Percentiles rank a stretch among this genome's conserved stretches.
Conservation (phyloP, 2,888 invertebrate genomes). For the Cerastis rubricosa region DNA sequence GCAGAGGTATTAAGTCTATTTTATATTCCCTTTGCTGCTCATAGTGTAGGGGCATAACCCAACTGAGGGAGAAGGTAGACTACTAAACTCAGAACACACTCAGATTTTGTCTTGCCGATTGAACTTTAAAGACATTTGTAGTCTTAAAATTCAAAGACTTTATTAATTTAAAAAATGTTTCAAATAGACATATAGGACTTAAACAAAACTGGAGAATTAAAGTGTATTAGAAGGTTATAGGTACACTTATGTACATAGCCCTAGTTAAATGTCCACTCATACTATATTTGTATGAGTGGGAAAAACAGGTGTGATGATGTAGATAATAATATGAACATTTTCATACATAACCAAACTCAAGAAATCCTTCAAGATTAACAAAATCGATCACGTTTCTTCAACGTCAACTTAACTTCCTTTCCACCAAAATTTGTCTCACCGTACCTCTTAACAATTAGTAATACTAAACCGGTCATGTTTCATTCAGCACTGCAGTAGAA, state of each 20-base stretch:
- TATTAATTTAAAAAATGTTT: neutral
- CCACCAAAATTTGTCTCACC: slow-evolving; percentile 2
- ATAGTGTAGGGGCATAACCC: neutral
- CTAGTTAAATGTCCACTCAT: no score
- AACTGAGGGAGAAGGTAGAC: neutral
- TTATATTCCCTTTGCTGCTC: neutral
- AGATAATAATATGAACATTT: neutral
- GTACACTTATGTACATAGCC: neutral
- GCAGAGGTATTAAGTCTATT: neutral
- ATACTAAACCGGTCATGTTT: slow-evolving; percentile 37
- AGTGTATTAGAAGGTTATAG: neutral
- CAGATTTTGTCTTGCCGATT: neutral
- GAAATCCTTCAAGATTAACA: neutral
- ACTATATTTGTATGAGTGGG: no score
- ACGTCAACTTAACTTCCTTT: neutral
- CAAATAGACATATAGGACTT: no score
- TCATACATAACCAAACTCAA: neutral
- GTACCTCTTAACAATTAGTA: slow-evolving; percentile 38
- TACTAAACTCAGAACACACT: neutral
- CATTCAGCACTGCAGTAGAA: slow-evolving; percentile 5
- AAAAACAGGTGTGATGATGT: neutral
- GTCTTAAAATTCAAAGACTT: neutral
- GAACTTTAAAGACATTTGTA: neutral
- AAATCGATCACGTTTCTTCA: slow-evolving; percentile 9
- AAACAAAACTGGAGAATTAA: neutral